Base-by-base conservation (phyloP, 2,797 vertebrate species). In the Gymnoscopelus microlampas region DNA sequence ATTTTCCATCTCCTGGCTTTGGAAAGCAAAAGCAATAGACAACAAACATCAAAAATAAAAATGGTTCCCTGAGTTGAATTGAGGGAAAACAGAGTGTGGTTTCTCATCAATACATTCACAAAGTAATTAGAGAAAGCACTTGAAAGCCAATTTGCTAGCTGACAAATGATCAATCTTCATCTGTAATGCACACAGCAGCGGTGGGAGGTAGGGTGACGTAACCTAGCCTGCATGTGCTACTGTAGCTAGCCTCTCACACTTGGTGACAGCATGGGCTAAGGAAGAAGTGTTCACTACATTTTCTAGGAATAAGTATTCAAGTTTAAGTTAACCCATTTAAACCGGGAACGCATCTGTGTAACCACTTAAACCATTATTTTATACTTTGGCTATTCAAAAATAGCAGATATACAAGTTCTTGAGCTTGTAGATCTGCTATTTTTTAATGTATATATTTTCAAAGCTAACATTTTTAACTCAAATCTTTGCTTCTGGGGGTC, bases 121-220 rank as follows among this genome's bases (percentile, higher is more conserved):
- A 80, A 85, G 87, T 91, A 92, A 92, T 92, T 91, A 91, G 88
- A 87, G 85, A 88, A 89, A 90, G 86, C 87, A 85, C 87, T 92
- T 90, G 88, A 92, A 93, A 91, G 89, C 85, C 87, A 91, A 92
- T 92, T 93, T 93, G 87, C 73, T 6, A 84, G 84, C 85, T 91
- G 89, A 91, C 90, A 91, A 93, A 91, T 90, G 82, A 91, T 92
- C 90, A 89, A 93, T 93, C 90, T 92, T 90, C 88, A 91, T 92
- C 91, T 90, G 85, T 72, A 79, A 83, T 60, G 78, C 87, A 76
- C 86, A 66, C 80, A 88, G 84, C 76, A 58, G 72, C 81, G 51
- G 80, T 35, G 76, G 82, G 69, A 70, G 71, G 85, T 84, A 80
- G 71, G 86, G 74, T 87, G 83, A 91, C 85, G 78, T 85, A 66